A percentile compares a stretch with the other conserved stretches of the same genome.
phyloP scores from a whole-genome alignment of 2,113 vertebrate species.

The Nothoprocta perdicaria region DNA sequence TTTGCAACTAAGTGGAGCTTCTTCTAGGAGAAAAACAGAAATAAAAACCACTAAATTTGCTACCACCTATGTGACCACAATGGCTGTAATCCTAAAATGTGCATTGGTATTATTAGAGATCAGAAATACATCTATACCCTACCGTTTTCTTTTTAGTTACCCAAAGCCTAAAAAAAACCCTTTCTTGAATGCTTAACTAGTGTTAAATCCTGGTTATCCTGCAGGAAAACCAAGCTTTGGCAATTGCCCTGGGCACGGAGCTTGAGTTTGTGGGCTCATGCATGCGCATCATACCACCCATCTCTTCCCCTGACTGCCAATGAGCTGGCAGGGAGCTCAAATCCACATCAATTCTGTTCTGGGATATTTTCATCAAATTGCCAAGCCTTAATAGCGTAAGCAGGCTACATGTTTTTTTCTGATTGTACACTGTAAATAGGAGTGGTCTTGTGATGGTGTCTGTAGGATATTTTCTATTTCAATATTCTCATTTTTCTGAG shows the following conservation, averaged over 20 bases:
- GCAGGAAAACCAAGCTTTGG: constrained; percentile 59
- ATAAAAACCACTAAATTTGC: not conserved
- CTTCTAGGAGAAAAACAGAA: not conserved
- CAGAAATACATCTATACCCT: not conserved
- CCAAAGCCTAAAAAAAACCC: not conserved
- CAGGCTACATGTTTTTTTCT: constrained; percentile 42
- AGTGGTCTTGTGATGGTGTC: not conserved
- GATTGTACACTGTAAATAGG: constrained; percentile 40
- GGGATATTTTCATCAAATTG: constrained; percentile 75
- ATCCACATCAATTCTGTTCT: constrained; percentile 68
- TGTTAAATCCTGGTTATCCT: constrained; percentile 54
- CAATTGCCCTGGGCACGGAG: constrained; percentile 55
- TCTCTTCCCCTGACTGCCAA: constrained; percentile 66
- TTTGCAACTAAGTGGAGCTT: not conserved
- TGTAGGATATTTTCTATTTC: constrained; percentile 39
- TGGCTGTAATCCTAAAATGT: not conserved
- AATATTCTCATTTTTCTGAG: not conserved
- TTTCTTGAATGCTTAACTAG: constrained; percentile 32
- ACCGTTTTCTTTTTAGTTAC: constrained; percentile 24
- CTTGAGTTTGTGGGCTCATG: constrained; percentile 64
- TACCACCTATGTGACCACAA: not conserved
- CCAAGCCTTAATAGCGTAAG: constrained; percentile 70
- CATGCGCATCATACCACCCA: constrained; percentile 60
- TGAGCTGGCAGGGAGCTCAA: constrained; percentile 67
- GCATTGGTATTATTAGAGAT: not conserved